Conservation (phyloP, 1,140 invertebrate species). For the Diuraphis noxia region DNA sequence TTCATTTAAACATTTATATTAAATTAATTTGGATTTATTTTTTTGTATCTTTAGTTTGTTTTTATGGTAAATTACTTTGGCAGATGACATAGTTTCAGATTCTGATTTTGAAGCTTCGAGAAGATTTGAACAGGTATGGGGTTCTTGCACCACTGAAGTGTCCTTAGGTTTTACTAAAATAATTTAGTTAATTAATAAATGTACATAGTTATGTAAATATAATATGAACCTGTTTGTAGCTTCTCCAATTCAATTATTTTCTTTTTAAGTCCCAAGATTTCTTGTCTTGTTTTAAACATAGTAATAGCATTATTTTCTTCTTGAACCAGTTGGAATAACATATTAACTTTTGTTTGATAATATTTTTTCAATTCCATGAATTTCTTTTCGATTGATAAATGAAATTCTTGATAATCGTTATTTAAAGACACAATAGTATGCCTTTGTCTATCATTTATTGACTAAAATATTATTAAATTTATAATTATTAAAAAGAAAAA, state of each 20-base stretch:
- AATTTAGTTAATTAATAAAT: neutral
- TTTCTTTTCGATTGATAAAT: constrained; percentile 36
- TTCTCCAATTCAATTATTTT: constrained; percentile 36
- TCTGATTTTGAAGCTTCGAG: constrained; percentile 11
- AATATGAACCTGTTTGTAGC: neutral
- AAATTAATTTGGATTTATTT: constrained; percentile 20
- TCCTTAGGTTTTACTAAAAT: constrained; percentile 5
- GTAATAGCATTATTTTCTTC: constrained; percentile 35
- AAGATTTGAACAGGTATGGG: neutral
- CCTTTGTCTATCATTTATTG: constrained; percentile 21
- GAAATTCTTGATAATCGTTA: constrained; percentile 35
- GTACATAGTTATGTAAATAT: neutral
- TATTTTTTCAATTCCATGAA: constrained; percentile 9
- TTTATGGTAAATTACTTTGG: constrained; percentile 18
- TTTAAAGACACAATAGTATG: constrained; percentile 4
- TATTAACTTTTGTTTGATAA: constrained; percentile 32
- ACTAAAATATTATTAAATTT: neutral
- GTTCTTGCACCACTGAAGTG: neutral
- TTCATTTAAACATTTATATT: neutral
- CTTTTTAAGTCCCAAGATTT: constrained; percentile 9
- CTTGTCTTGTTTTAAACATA: constrained; percentile 22
- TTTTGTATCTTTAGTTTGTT: constrained; percentile 40
- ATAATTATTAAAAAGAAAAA: neutral
- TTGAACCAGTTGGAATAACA: constrained; percentile 15
- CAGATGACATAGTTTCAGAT: constrained; percentile 26